phyloP scores from a whole-genome alignment of 1,140 invertebrate species.

The Uloborus diversus region DNA sequence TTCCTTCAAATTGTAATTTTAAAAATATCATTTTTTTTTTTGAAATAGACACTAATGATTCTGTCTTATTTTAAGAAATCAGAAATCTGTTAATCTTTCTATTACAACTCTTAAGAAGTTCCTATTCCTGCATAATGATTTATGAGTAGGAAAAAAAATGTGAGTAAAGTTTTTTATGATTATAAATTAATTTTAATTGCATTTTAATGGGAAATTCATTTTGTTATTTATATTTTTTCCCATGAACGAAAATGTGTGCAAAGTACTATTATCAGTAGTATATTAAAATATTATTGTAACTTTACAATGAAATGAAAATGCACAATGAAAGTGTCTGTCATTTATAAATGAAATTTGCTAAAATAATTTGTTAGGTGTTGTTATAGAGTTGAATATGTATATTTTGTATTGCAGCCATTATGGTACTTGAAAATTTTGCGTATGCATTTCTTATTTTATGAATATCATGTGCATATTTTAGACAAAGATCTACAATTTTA shows the following conservation, averaged over 20 bases:
- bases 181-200: neutral
- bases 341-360: neutral
- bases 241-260: neutral
- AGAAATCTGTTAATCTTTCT: too few species aligned
- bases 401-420: conserved; percentile 22
- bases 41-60: too few species aligned
- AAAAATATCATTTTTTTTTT: too few species aligned
- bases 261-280: neutral
- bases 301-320: neutral
- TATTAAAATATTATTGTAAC: neutral
- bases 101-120: too few species aligned
- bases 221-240: neutral
- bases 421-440: neutral
- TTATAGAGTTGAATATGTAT: conserved; percentile 16
- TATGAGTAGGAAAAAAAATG: too few species aligned
- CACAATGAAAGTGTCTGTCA: neutral
- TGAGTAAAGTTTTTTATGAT: too few species aligned
- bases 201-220: neutral
- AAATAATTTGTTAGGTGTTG: neutral
- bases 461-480: conserved; percentile 28
- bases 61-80: too few species aligned
- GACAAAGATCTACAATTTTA: conserved; percentile 4
- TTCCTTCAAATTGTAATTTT: too few species aligned
- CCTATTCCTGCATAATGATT: too few species aligned
- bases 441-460: neutral